phyloP scores from a whole-genome alignment of 2,888 invertebrate species.

The Cremastinae sp. region DNA sequence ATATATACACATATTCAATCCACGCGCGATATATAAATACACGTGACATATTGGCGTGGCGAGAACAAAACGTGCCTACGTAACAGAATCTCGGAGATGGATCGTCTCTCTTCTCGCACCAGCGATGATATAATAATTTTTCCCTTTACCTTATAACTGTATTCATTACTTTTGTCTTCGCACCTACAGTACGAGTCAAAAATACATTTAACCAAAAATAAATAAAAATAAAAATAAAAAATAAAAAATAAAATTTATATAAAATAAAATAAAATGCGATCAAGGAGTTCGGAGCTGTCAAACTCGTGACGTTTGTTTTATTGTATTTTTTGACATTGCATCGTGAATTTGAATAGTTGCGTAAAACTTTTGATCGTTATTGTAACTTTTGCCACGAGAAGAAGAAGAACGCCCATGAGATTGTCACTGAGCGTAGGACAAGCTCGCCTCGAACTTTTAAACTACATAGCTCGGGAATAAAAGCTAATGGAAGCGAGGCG shows the following conservation, averaged over 20 bases:
- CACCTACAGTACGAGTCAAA: no score
- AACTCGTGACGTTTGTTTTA: no score
- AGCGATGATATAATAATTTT: constrained; percentile 14
- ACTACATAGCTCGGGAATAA: constrained; percentile 33
- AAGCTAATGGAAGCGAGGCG: constrained; percentile 42
- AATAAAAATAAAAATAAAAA: no score
- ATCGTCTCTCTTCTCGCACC: constrained; percentile 56
- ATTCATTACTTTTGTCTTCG: not conserved
- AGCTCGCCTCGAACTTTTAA: constrained; percentile 23
- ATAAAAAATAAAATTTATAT: no score
- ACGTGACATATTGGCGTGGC: constrained; percentile 58
- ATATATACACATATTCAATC: constrained; percentile 6
- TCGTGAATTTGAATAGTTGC: no score
- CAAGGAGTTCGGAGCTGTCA: no score
- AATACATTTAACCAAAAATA: constrained; percentile 1
- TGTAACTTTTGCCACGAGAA: no score
- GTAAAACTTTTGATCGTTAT: no score
- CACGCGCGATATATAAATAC: constrained; percentile 33
- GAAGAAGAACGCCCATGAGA: constrained; percentile 57
- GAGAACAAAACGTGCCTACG: constrained; percentile 64
- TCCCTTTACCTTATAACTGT: no score
- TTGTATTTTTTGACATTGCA: no score
- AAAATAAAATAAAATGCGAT: no score
- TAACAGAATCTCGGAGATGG: constrained; percentile 64
- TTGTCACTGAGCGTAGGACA: constrained; percentile 23